A percentile compares a stretch with the other conserved stretches of the same genome.
phyloP scores from a whole-genome alignment of 2,113 vertebrate genomes.

The Macrotus californicus region DNA sequence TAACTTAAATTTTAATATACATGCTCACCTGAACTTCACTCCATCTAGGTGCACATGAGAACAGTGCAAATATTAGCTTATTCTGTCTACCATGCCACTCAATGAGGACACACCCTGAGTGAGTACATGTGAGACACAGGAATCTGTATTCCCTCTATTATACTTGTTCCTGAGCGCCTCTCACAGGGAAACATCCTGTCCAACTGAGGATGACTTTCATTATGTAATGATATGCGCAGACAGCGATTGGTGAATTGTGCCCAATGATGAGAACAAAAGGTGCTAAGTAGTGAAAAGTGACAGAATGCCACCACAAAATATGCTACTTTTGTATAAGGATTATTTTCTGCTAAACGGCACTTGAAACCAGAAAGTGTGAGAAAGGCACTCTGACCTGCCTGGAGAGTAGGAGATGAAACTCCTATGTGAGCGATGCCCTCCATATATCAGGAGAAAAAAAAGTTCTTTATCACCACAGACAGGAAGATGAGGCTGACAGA shows the following conservation, averaged over 20 bases:
- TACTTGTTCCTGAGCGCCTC: background rate
- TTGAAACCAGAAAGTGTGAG: background rate
- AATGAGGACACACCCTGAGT: background rate
- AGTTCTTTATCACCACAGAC: background rate
- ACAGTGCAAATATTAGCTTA: background rate
- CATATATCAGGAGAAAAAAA: background rate
- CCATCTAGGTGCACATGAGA: background rate
- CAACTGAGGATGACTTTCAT: background rate
- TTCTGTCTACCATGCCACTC: too few species aligned
- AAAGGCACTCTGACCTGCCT: too few species aligned
- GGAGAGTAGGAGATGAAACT: background rate
- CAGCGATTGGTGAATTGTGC: background rate
- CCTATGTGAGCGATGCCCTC: background rate
- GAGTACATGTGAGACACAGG: accelerated
- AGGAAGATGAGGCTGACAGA: background rate
- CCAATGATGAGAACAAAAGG: background rate
- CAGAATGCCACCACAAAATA: background rate
- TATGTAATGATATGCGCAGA: too few species aligned
- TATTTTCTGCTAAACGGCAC: background rate
- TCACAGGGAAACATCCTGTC: background rate
- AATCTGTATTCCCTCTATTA: background rate
- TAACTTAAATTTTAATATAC: background rate
- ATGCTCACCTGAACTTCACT: background rate
- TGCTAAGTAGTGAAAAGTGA: background rate
- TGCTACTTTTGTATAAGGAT: background rate